Conservation (phyloP, 2,797 vertebrate genomes). For the Falco naumanni region DNA sequence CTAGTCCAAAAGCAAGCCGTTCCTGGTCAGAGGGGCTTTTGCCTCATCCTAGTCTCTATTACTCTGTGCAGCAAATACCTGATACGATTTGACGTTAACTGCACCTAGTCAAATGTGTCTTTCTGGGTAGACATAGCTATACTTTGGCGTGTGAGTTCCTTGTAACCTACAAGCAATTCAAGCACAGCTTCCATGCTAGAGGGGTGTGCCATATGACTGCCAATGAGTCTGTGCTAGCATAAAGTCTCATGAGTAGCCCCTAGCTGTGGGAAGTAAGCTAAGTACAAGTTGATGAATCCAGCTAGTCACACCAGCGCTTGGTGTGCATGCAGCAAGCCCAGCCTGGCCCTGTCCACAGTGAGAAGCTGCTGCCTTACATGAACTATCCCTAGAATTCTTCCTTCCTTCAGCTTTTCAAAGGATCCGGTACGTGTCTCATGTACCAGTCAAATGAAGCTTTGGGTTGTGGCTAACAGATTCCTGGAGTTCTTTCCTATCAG, state of each 20-base stretch:
- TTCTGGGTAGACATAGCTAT: neutral
- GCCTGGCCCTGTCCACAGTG: neutral
- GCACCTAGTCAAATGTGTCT: neutral
- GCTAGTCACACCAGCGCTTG: neutral
- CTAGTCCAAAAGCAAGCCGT: neutral
- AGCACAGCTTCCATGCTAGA: neutral
- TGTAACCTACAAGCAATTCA: neutral
- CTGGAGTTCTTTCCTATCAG: neutral
- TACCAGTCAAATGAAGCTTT: neutral
- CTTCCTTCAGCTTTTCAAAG: neutral
- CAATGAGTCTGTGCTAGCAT: neutral
- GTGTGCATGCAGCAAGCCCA: neutral
- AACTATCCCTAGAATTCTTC: neutral
- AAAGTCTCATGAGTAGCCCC: neutral
- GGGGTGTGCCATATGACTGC: neutral
- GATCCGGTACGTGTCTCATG: neutral
- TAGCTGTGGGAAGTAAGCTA: neutral
- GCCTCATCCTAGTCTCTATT: neutral
- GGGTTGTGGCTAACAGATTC: neutral
- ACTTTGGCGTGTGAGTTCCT: neutral
- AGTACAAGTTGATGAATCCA: neutral
- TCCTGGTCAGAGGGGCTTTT: neutral
- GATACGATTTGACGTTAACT: neutral
- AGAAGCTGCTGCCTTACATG: neutral
- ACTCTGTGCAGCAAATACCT: neutral